phyloP scores from a whole-genome alignment of 2,888 invertebrate genomes.

The Oscheius sp. region DNA sequence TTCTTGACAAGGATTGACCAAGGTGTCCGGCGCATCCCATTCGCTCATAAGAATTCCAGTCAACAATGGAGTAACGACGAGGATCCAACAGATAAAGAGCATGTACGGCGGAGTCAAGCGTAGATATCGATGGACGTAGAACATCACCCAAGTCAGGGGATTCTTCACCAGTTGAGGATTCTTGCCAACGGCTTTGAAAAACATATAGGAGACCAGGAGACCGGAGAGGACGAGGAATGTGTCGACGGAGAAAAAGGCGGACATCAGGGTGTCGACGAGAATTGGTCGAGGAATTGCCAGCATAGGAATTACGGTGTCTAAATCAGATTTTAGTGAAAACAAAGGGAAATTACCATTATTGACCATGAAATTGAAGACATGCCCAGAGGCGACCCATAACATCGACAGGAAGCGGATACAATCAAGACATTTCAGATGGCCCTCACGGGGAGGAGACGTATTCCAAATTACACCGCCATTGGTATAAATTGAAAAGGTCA shows the following conservation, averaged over 20 bases:
- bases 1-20: constrained; percentile 39
- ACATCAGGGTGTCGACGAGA: constrained; percentile 36
- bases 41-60: constrained; percentile 6
- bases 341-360: not conserved
- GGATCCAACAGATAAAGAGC: constrained; percentile 45
- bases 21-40: not conserved
- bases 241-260: constrained; percentile 60
- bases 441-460: constrained; percentile 43
- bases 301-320: constrained; percentile 11
- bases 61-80: constrained; percentile 37
- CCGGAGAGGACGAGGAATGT: constrained; percentile 65
- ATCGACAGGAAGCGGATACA: constrained; percentile 64
- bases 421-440: constrained; percentile 56
- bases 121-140: constrained; percentile 46
- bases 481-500: constrained; percentile 46
- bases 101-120: constrained; percentile 47
- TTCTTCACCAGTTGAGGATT: constrained; percentile 35
- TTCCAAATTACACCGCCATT: constrained; percentile 42
- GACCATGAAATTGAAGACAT: constrained; percentile 37
- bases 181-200: constrained; percentile 47
- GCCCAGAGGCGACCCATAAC: constrained; percentile 59
- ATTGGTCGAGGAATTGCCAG: constrained; percentile 1
- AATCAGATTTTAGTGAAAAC: not conserved
- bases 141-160: constrained; percentile 45
- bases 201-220: constrained; percentile 58